These are phyloP conservation scores for Cossypha caffra DNA, from an alignment of 2,797 vertebrate species.

Conservation along the genomic window DNA sequence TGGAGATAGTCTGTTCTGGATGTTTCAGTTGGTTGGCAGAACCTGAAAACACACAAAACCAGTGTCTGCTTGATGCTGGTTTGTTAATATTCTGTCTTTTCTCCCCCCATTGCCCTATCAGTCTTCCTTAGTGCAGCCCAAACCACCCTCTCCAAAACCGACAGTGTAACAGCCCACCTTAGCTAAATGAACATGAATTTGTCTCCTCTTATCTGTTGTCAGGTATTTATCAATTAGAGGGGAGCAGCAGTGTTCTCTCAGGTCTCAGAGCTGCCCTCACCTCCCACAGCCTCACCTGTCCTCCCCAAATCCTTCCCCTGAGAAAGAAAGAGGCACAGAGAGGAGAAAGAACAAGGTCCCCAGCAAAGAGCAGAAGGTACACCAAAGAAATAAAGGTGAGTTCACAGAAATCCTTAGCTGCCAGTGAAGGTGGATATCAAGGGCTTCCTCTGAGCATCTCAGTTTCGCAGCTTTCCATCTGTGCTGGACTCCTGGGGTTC, in stretches of 20 bases:
- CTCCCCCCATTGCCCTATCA: neutral
- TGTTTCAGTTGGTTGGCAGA: neutral
- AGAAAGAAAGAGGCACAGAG: neutral
- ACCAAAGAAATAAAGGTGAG: neutral
- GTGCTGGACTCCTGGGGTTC: neutral
- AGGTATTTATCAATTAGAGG: accelerated
- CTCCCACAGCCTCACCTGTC: neutral
- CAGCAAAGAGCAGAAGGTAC: neutral
- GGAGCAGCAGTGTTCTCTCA: neutral
- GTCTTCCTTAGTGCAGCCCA: neutral
- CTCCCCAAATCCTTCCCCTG: neutral
- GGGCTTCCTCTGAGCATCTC: neutral
- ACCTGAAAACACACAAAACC: neutral
- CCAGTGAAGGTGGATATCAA: neutral
- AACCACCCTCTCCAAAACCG: neutral
- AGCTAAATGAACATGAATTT: neutral
- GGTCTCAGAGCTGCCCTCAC: neutral
- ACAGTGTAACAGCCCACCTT: neutral
- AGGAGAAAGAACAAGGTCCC: neutral
- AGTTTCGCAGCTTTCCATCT: neutral
- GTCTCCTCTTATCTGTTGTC: neutral
- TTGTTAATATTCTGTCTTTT: neutral
- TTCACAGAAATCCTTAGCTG: neutral
- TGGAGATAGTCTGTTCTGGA: neutral
- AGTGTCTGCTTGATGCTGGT: neutral